Conservation (phyloP, 2,113 vertebrate genomes). For the Syrrhaptes paradoxus region DNA sequence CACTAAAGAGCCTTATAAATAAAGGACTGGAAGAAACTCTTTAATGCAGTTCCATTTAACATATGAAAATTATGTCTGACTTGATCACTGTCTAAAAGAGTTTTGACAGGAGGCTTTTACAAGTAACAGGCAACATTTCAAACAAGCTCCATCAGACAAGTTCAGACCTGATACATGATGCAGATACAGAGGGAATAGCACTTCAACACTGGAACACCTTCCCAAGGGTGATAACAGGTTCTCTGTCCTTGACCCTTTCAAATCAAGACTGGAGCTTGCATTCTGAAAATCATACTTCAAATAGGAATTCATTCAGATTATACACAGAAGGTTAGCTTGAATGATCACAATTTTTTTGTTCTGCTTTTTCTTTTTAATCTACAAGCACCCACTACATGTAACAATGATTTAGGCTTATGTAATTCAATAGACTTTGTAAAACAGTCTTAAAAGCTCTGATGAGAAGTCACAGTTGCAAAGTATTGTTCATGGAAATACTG, state of each 20-base stretch:
- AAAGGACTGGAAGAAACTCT: background rate
- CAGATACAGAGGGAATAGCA: background rate
- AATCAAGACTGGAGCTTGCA: background rate
- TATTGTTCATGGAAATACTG: background rate
- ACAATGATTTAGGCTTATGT: background rate
- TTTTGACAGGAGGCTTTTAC: background rate
- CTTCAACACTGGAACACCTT: background rate
- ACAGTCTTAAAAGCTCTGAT: background rate
- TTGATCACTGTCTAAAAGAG: background rate
- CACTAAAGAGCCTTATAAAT: background rate
- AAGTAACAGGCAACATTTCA: background rate
- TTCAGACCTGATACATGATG: background rate
- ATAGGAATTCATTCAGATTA: background rate
- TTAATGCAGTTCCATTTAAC: background rate
- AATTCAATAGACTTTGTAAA: background rate
- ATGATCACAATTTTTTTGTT: background rate
- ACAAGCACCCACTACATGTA: background rate
- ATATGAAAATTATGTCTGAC: background rate
- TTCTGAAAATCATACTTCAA: background rate
- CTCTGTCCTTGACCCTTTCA: background rate
- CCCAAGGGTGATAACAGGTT: background rate
- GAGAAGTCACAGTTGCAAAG: background rate
- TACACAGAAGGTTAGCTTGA: background rate
- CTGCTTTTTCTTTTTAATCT: background rate
- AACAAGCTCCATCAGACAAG: background rate